Percentiles rank a stretch among this genome's conserved stretches.
Evolutionary conservation across 2,888 invertebrate species (phyloP).

Genomic region (Oligia fasciuncula): DNA sequence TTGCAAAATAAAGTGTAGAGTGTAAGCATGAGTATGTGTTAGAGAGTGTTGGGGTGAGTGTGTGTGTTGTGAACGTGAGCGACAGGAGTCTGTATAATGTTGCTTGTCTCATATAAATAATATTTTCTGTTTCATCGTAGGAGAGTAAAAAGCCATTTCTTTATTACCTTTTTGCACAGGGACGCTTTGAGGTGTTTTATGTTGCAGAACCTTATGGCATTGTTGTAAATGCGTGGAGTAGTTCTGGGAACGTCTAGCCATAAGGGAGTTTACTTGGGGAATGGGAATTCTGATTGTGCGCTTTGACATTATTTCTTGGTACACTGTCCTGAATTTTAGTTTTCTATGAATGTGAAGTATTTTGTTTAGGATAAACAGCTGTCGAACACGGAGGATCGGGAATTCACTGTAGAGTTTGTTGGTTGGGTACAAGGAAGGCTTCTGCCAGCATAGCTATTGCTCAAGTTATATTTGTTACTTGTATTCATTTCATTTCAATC

Average conservation of each 20-base stretch:
- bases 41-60: too few relatives aligned
- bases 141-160: too few relatives aligned
- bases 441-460: not conserved
- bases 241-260: not conserved
- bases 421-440: not conserved
- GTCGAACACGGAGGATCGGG: not conserved
- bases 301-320: not conserved
- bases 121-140: too few relatives aligned
- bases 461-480: slow-evolving; percentile 8
- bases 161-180: too few relatives aligned
- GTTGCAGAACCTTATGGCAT: not conserved
- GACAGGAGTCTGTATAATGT: too few relatives aligned
- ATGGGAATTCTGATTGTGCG: not conserved
- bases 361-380: not conserved
- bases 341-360: not conserved
- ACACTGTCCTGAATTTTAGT: not conserved
- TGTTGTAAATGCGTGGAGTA: not conserved
- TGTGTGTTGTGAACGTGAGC: too few relatives aligned
- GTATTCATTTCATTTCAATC: slow-evolving; percentile 44
- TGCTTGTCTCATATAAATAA: too few relatives aligned
- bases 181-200: not conserved
- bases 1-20: too few relatives aligned
- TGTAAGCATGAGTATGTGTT: too few relatives aligned
- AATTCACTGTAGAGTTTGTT: not conserved
- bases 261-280: not conserved